phyloP scores from a whole-genome alignment of 2,113 vertebrate genomes.

The Perca flavescens region DNA sequence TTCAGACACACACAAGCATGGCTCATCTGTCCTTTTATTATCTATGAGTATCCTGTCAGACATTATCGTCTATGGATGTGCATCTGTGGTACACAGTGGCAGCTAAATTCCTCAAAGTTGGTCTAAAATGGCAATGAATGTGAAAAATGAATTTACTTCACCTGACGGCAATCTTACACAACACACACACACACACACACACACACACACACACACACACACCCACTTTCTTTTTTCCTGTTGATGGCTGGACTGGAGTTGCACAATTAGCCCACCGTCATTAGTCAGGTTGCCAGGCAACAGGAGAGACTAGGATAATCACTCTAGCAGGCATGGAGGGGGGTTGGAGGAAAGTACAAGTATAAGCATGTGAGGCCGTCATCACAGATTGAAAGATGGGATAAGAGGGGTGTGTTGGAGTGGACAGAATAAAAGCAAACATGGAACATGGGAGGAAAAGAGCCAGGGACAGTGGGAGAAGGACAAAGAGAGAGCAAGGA shows the following conservation, averaged over 20 bases:
- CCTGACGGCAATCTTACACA: background rate
- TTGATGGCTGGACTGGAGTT: slow-evolving; percentile 16
- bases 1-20: background rate
- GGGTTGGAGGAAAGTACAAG: background rate
- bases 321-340: slow-evolving; percentile 21
- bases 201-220: background rate
- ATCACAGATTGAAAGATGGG: background rate
- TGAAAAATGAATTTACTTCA: background rate
- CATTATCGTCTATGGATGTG: background rate
- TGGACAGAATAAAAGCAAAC: background rate
- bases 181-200: background rate
- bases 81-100: background rate
- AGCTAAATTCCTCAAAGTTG: background rate
- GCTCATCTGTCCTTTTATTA: background rate
- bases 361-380: background rate
- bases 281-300: slow-evolving; percentile 60
- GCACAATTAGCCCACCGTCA: slow-evolving; percentile 19
- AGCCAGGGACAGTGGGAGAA: background rate
- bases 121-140: background rate
- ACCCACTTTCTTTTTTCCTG: background rate
- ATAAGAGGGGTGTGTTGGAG: background rate
- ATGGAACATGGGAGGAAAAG: background rate
- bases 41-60: background rate
- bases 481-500: too few relatives aligned
- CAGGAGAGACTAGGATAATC: slow-evolving; percentile 42